phyloP scores from a whole-genome alignment of 2,113 vertebrate genomes.

The Prinia subflava region DNA sequence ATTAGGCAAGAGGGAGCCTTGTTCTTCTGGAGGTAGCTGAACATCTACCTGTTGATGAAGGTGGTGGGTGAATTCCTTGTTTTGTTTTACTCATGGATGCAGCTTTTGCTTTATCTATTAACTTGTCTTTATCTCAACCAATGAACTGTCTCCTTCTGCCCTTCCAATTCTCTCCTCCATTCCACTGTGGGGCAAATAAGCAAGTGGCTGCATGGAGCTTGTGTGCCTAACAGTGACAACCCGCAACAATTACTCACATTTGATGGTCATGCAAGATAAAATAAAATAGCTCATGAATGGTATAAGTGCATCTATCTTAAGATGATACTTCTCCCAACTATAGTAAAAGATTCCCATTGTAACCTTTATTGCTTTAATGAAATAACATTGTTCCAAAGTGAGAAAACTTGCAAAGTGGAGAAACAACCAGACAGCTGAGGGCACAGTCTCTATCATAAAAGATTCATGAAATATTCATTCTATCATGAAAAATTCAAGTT shows the following conservation, averaged over 20 bases:
- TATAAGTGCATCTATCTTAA: not conserved
- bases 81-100: not conserved
- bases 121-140: not conserved
- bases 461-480: not conserved
- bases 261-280: not conserved
- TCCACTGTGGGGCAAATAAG: accelerated
- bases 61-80: not conserved
- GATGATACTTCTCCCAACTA: not conserved
- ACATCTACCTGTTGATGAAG: not conserved
- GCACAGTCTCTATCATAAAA: not conserved
- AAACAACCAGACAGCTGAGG: not conserved
- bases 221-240: not conserved
- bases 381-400: not conserved
- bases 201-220: accelerated
- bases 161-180: not conserved
- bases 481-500: not conserved
- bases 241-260: not conserved
- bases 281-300: not conserved
- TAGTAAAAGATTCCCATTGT: not conserved
- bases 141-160: not conserved
- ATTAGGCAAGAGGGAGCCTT: accelerated
- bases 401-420: not conserved
- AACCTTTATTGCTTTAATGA: not conserved
- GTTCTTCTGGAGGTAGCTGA: not conserved
- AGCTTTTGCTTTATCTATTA: not conserved